Evolutionary conservation across 2,888 invertebrate genomes (phyloP).

Genomic region (Psylliodes chrysocephalus): DNA sequence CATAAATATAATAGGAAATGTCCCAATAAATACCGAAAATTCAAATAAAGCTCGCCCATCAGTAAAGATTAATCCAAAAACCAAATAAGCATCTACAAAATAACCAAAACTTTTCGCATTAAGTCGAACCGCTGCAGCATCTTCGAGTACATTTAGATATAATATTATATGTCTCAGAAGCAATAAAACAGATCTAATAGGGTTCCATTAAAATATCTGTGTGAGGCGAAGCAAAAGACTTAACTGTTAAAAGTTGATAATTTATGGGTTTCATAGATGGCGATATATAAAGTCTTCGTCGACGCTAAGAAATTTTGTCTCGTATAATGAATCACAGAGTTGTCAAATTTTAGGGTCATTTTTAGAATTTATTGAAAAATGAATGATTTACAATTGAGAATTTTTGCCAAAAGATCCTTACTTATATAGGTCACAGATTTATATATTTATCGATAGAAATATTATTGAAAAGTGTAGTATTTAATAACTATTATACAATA

Average conservation of each 20-base stretch:
- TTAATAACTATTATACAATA: too few relatives aligned
- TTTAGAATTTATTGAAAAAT: conserved; percentile 20
- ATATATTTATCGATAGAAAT: not conserved
- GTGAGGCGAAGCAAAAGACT: conserved; percentile 51
- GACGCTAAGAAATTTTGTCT: conserved; percentile 53
- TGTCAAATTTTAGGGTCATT: conserved; percentile 26
- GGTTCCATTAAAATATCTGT: conserved; percentile 50
- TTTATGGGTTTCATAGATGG: conserved; percentile 53
- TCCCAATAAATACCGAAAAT: not conserved
- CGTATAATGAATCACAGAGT: conserved; percentile 43
- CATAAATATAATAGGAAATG: too few relatives aligned
- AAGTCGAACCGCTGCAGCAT: conserved; percentile 19
- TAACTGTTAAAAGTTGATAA: conserved; percentile 57
- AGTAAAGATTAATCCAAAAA: conserved; percentile 10
- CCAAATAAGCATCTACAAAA: conserved; percentile 11
- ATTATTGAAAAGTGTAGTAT: too few relatives aligned
- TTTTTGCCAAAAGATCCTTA: conserved; percentile 3
- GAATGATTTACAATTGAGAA: conserved; percentile 15
- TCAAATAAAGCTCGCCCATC: not conserved
- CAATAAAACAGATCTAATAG: conserved; percentile 52
- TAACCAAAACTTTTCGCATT: conserved; percentile 26
- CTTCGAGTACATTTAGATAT: conserved; percentile 23
- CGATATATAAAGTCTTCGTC: conserved; percentile 55
- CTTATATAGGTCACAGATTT: not conserved
- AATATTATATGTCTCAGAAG: conserved; percentile 36